A percentile compares a stretch with the other conserved stretches of the same genome.
phyloP scores from a whole-genome alignment of 1,140 invertebrate genomes.

The Pseudomyrmex concolor region DNA sequence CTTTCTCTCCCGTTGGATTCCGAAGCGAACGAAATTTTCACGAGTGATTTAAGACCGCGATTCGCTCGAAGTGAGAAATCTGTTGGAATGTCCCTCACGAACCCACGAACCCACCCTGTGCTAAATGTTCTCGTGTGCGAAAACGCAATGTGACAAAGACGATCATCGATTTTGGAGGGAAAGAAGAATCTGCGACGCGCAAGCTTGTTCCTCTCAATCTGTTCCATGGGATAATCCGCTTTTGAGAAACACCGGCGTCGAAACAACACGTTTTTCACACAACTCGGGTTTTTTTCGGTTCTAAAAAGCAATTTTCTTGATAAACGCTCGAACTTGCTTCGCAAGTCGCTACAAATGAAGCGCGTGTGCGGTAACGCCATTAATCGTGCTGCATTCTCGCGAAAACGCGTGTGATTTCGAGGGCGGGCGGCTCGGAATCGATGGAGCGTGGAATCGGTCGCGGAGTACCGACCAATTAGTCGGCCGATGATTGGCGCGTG shows the following conservation, averaged over 20 bases:
- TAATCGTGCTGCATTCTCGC: constrained; percentile 77
- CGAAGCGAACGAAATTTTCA: constrained; percentile 18
- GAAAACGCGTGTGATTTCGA: constrained; percentile 78
- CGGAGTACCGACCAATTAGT: constrained; percentile 82
- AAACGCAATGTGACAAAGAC: neutral
- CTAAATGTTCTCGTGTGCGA: neutral
- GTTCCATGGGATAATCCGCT: neutral
- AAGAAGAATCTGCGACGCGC: no score
- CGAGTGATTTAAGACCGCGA: neutral
- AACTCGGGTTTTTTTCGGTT: no score
- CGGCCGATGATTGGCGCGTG: constrained; percentile 82
- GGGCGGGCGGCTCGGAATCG: constrained; percentile 72
- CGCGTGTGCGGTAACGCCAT: constrained; percentile 66
- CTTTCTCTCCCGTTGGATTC: neutral
- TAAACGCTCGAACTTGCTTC: neutral
- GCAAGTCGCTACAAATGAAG: neutral
- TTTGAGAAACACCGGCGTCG: no score
- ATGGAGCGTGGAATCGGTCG: constrained; percentile 81
- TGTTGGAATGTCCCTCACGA: neutral
- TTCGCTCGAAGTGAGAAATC: neutral
- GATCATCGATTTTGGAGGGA: no score
- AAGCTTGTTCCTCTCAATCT: no score
- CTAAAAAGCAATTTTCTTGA: no score
- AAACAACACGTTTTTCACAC: neutral
- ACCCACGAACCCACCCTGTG: no score